These are phyloP conservation scores for Aporophyla lueneburgensis DNA, from an alignment of 2,888 invertebrate genomes.

Conservation along the genomic window DNA sequence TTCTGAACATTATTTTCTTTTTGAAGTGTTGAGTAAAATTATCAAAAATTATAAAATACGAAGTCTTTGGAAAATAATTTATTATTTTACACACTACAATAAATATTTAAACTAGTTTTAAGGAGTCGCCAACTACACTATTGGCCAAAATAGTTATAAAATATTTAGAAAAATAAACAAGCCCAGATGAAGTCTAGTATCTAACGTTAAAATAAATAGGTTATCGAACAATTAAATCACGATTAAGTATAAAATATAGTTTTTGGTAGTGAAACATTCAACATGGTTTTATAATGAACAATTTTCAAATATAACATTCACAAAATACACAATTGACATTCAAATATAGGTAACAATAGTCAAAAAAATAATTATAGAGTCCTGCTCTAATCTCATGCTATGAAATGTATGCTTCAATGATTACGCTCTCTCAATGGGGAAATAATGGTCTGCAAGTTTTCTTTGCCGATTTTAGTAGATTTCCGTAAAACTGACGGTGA, in stretches of 20 bases:
- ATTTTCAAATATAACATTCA: constrained; percentile 59
- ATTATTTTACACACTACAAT: constrained; percentile 59
- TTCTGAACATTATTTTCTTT: neutral
- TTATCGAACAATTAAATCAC: constrained; percentile 45
- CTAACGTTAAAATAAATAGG: constrained; percentile 52
- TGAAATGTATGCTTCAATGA: constrained; percentile 65
- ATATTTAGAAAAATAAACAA: constrained; percentile 59
- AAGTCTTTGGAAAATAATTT: constrained; percentile 57
- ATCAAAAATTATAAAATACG: neutral
- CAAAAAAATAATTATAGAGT: constrained; percentile 4
- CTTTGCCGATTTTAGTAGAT: constrained; percentile 85
- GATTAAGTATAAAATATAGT: constrained; percentile 41
- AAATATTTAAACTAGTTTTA: constrained; percentile 58
- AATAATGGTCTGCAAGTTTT: constrained; percentile 83
- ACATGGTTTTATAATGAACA: constrained; percentile 58
- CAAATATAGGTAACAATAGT: constrained; percentile 26
- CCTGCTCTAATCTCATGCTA: constrained; percentile 9
- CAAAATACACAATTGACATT: constrained; percentile 43
- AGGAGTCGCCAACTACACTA: constrained; percentile 38
- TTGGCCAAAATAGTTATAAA: constrained; percentile 50
- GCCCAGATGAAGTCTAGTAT: constrained; percentile 44
- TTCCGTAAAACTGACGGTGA: constrained; percentile 85
- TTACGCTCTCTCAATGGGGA: constrained; percentile 88
- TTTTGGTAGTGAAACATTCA: constrained; percentile 49
- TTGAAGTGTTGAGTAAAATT: too few relatives aligned